Conservation (phyloP, 1,140 invertebrate species). For the Drosophila trapezifrons region DNA sequence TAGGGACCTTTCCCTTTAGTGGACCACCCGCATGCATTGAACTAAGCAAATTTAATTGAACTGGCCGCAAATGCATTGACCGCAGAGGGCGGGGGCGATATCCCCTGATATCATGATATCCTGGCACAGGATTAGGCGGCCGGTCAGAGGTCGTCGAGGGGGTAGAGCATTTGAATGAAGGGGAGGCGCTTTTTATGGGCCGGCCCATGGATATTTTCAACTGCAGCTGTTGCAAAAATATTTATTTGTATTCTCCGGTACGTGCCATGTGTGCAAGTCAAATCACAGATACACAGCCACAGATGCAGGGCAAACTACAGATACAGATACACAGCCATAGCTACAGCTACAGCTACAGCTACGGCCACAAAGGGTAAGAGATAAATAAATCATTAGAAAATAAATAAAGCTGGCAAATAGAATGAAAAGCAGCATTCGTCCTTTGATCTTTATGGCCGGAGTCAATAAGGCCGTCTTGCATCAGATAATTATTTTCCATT, state of each 20-base stretch:
- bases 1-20: conserved; percentile 7
- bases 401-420: conserved; percentile 58
- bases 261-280: conserved; percentile 72
- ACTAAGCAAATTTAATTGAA: conserved; percentile 75
- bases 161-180: conserved; percentile 61
- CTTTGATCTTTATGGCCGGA: conserved; percentile 20
- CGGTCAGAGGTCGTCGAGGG: background rate
- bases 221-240: conserved; percentile 79
- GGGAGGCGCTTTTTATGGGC: conserved; percentile 75
- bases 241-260: conserved; percentile 77
- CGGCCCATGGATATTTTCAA: conserved; percentile 63
- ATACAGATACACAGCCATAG: conserved; percentile 4
- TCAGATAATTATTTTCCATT: conserved; percentile 45
- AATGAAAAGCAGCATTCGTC: conserved; percentile 31
- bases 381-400: conserved; percentile 65
- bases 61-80: conserved; percentile 59
- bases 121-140: conserved; percentile 31
- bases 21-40: conserved; percentile 71
- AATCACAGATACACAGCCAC: conserved; percentile 21
- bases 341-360: conserved; percentile 2
- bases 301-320: background rate
- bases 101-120: conserved; percentile 44
- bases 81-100: conserved; percentile 35
- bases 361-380: conserved; percentile 40
- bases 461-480: conserved; percentile 16